Evolutionary conservation across 2,113 vertebrate genomes (phyloP).

Genomic region (Chionomys nivalis): DNA sequence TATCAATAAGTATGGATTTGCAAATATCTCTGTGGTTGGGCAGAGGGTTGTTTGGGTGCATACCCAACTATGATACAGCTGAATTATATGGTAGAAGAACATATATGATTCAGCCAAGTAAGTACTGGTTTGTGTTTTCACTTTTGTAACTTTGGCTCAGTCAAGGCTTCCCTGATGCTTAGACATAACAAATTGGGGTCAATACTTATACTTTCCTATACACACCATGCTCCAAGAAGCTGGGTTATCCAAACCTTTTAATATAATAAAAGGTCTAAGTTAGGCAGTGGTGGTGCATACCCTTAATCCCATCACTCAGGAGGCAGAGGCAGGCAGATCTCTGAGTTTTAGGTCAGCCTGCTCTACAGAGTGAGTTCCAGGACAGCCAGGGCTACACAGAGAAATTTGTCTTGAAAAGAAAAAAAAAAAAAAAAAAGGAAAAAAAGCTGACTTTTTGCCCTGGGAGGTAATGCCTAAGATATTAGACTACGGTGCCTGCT

Average conservation of each 20-base stretch:
- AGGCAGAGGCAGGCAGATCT: no score
- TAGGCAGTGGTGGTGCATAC: no score
- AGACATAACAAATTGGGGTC: background rate
- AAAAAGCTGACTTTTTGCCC: background rate
- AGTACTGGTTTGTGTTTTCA: background rate
- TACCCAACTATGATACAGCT: background rate
- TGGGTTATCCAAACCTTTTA: background rate
- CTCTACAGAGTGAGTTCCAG: no score
- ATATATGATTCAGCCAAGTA: background rate
- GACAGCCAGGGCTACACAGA: no score
- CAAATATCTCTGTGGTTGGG: background rate
- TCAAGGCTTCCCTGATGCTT: conserved; percentile 8
- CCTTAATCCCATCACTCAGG: no score
- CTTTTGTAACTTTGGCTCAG: conserved; percentile 19
- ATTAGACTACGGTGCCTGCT: background rate
- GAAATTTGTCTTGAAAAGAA: no score
- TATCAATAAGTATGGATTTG: background rate
- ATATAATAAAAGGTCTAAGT: background rate
- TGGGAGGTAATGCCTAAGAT: background rate
- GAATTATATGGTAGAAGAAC: background rate
- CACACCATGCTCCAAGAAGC: background rate
- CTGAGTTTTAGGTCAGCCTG: no score
- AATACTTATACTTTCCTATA: background rate
- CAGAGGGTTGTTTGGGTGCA: background rate
- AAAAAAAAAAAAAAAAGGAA: no score